phyloP scores from a whole-genome alignment of 1,140 invertebrate genomes.

The Drosophila repleta region DNA sequence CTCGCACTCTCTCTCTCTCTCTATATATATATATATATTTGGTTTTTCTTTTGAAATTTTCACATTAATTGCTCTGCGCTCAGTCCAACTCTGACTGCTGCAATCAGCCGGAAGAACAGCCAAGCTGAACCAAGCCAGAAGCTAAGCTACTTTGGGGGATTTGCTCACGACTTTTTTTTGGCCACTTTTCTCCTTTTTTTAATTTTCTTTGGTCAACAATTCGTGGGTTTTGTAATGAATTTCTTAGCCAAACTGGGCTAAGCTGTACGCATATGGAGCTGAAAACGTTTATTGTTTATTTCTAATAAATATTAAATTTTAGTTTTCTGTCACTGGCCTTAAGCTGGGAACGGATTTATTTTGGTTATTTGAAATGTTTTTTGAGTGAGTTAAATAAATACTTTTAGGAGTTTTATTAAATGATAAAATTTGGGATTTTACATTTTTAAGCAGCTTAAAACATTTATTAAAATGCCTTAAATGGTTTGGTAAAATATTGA shows the following conservation, averaged over 20 bases:
- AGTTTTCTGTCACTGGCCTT: not conserved
- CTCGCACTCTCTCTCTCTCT: not conserved
- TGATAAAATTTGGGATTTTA: constrained; percentile 1
- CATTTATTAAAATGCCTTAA: no score
- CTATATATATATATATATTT: constrained; percentile 17
- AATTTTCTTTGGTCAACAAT: not conserved
- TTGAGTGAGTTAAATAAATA: not conserved
- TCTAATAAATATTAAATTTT: constrained; percentile 23
- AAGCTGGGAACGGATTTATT: no score
- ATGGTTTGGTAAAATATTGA: no score
- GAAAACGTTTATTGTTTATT: not conserved
- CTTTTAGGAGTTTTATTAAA: not conserved
- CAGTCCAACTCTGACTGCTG: constrained; percentile 24
- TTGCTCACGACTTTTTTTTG: constrained; percentile 58
- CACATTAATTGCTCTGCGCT: constrained; percentile 72
- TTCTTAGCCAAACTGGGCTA: constrained; percentile 5
- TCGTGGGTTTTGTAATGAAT: not conserved
- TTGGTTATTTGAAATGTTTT: not conserved
- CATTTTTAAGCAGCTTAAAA: not conserved
- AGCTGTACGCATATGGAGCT: not conserved
- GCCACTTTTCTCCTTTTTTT: constrained; percentile 16
- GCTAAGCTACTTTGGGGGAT: constrained; percentile 77
- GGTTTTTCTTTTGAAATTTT: constrained; percentile 74
- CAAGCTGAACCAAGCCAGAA: constrained; percentile 2
- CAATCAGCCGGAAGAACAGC: constrained; percentile 57